These are phyloP conservation scores for Homarus gammarus DNA, from an alignment of 2,888 invertebrate species.

Conservation along the genomic window DNA sequence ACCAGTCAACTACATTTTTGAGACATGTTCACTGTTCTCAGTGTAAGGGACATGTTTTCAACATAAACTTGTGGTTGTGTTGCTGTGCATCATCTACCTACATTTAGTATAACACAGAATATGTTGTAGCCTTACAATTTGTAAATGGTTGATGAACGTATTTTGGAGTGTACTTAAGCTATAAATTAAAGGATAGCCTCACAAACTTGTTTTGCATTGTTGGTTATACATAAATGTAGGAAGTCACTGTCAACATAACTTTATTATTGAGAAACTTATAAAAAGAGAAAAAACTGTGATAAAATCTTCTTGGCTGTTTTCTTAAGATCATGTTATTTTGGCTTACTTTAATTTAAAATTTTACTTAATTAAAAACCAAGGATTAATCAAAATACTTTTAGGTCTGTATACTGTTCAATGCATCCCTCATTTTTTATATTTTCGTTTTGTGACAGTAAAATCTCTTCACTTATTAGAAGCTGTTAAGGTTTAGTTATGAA, in stretches of 20 bases:
- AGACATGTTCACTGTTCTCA: not conserved
- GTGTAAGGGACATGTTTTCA: not conserved
- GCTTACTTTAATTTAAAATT: slow-evolving; percentile 2
- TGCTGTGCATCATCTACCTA: not conserved
- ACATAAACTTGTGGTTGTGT: not conserved
- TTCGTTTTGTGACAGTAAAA: no score
- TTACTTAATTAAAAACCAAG: not conserved
- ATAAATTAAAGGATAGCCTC: not conserved
- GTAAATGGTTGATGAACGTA: not conserved
- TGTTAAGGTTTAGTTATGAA: no score
- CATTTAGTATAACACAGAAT: not conserved
- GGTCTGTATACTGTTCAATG: not conserved
- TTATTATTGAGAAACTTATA: slow-evolving; percentile 21
- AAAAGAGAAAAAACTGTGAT: slow-evolving; percentile 47
- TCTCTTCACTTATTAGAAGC: no score
- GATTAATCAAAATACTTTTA: not conserved
- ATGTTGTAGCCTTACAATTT: not conserved
- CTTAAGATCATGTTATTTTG: slow-evolving; percentile 10
- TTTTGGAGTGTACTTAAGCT: not conserved
- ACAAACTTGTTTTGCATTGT: no score
- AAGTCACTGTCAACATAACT: slow-evolving; percentile 13
- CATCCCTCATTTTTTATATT: not conserved
- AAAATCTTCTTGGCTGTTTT: slow-evolving; percentile 46
- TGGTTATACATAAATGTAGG: slow-evolving; percentile 22
- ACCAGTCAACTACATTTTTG: no score